Percentiles rank a stretch among this genome's conserved stretches.
Evolutionary conservation across 2,113 vertebrate species (phyloP).

Genomic region (Dinomys branickii): DNA sequence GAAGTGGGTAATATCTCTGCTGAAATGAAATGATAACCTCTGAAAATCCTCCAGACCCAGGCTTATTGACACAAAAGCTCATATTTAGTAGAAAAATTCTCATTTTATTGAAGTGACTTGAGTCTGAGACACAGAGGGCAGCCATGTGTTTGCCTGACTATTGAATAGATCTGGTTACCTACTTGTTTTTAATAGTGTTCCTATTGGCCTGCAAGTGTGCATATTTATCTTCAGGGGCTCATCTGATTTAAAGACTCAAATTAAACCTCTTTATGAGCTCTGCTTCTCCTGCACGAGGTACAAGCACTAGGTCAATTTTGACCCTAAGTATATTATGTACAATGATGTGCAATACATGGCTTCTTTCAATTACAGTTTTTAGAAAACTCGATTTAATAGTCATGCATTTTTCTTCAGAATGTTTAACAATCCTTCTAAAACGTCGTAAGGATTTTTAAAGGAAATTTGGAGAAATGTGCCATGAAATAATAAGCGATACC

Average conservation of each 20-base stretch:
- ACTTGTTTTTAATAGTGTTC: constrained; percentile 47
- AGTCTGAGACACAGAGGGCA: background rate
- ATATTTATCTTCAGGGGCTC: background rate
- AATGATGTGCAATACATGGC: background rate
- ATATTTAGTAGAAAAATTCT: background rate
- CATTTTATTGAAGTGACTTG: background rate
- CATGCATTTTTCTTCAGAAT: background rate
- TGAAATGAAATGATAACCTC: constrained; percentile 66
- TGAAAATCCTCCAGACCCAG: constrained; percentile 44
- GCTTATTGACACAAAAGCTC: constrained; percentile 24
- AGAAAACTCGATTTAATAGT: constrained; percentile 56
- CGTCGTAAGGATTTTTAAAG: background rate
- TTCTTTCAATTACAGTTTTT: constrained; percentile 37
- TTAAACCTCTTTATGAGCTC: background rate
- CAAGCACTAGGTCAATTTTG: background rate
- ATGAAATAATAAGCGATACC: background rate
- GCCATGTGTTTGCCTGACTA: background rate
- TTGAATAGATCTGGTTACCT: background rate
- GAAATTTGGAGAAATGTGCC: background rate
- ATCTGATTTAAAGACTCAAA: constrained; percentile 23
- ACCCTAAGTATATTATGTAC: background rate
- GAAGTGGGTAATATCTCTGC: constrained; percentile 45
- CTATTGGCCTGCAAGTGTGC: background rate
- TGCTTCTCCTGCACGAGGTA: background rate
- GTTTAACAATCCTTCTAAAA: background rate